These are phyloP conservation scores for Eleutherodactylus coqui DNA, from an alignment of 2,797 vertebrate genomes.

Conservation along the genomic window DNA sequence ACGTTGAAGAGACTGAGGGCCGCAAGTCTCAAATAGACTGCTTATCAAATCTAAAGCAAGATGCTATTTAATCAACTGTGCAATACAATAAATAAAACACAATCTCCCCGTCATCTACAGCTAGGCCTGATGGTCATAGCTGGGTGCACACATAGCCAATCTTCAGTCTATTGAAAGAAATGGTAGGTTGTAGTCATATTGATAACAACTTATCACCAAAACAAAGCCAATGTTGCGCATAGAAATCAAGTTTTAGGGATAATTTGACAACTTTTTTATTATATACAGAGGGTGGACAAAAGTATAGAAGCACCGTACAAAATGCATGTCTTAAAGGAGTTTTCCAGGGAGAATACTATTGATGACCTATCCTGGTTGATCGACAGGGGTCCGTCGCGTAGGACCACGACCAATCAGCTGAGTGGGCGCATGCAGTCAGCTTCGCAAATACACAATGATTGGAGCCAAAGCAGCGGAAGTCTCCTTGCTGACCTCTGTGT, in stretches of 20 bases:
- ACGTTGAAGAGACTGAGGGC: slow-evolving; percentile 17
- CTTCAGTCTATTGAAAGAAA: slow-evolving; percentile 29
- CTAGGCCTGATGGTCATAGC: slow-evolving; percentile 56
- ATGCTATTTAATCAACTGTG: slow-evolving; percentile 55
- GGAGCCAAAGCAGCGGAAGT: too few species aligned
- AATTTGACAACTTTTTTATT: background rate
- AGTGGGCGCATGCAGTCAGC: too few species aligned
- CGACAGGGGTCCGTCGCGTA: too few species aligned
- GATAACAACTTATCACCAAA: slow-evolving; percentile 21
- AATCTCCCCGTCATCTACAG: slow-evolving; percentile 47
- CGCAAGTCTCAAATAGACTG: slow-evolving; percentile 46
- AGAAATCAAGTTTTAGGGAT: background rate
- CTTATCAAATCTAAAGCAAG: slow-evolving; percentile 60
- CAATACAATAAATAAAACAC: slow-evolving; percentile 53
- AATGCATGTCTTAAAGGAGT: too few species aligned
- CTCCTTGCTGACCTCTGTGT: too few species aligned
- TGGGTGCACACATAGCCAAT: slow-evolving; percentile 48
- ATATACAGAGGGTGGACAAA: too few species aligned
- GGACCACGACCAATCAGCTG: too few species aligned
- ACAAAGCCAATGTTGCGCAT: slow-evolving; percentile 16
- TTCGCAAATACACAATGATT: too few species aligned
- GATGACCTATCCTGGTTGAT: too few species aligned
- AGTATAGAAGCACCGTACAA: too few species aligned
- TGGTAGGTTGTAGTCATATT: slow-evolving; percentile 22
- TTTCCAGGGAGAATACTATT: too few species aligned